Base-by-base conservation (phyloP, 1,140 invertebrate species). In the Chironomus striatipennis region DNA sequence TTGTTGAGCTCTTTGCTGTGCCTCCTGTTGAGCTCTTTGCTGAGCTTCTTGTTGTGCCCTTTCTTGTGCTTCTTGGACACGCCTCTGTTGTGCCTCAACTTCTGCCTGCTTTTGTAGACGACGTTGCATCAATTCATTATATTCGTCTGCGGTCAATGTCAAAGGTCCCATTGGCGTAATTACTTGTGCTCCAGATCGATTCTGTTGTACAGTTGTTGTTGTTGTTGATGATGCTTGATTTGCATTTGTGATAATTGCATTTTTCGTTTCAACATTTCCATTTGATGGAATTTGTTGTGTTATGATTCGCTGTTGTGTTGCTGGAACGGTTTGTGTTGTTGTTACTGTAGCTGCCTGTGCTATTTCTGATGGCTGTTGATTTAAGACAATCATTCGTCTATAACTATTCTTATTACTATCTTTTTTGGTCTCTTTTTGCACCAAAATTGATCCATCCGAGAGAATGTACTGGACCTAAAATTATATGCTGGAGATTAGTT, bases 71-170 rank as follows among this genome's bases (percentile, higher is more conserved):
- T 74, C 43, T 24, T 57, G 43, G 1, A 43, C 57, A 12, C 15
- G 17, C 18, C 18, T 81, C 78, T 79, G 79, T 80, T 76, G 73
- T 4, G 43, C 75, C 77, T 81, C 81, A 77, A 79, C 81, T 76
- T 80, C 78, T 0, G 83, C 83, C 75, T 85, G 84, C 7, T 83
- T 83, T 78, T 85, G 83, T 3, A 85, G 75, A 0, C 87, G 87
- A 77, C 89, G 81, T 80, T 90, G 90, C 87, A 90, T 90, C 77
- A 91, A 81, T 80, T 91, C 89, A 82, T 90, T 90, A 83, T 89
- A 91, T 85, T 91, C 90, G 81, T 91, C 89, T 12, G 89, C 88
- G 1, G 90, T 91, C 17, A 90, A 83, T 77, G 90, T 90, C 74
- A 90, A 82, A 10, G 89, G 88, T 73, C 89, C 90, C 47, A 90